phyloP scores from a whole-genome alignment of 2,888 invertebrate species.

The Cantharis rufa region DNA sequence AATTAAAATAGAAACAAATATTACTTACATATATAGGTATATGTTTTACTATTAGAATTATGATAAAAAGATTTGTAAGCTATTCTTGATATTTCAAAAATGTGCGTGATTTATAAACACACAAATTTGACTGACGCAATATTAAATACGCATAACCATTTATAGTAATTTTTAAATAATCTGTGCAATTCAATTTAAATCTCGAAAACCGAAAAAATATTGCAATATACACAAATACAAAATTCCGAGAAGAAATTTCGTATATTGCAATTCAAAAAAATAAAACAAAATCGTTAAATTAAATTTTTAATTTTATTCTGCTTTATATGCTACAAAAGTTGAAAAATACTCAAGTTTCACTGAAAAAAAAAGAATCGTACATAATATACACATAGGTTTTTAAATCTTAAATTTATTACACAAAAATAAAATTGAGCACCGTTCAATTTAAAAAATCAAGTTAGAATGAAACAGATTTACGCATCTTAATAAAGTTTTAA shows the following conservation, averaged over 20 bases:
- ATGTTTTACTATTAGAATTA: conserved; percentile 21
- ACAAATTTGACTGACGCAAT: neutral
- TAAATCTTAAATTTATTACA: neutral
- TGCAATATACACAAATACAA: neutral
- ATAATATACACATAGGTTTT: neutral
- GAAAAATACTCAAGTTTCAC: neutral
- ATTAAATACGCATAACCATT: neutral
- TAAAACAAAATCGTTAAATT: neutral
- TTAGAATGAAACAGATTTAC: neutral
- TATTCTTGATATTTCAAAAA: conserved; percentile 13
- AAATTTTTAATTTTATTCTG: neutral
- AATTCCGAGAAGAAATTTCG: neutral
- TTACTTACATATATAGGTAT: conserved; percentile 13
- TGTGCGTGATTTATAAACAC: conserved; percentile 41
- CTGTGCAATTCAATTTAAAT: neutral
- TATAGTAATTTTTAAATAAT: neutral
- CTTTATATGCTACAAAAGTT: neutral
- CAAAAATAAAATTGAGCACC: neutral
- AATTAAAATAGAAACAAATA: conserved; percentile 13
- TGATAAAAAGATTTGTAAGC: conserved; percentile 24
- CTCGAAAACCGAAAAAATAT: neutral
- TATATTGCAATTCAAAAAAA: neutral
- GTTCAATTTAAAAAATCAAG: neutral
- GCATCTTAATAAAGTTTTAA: neutral
- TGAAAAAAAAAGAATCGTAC: neutral